These are phyloP conservation scores for Ataeniobius toweri DNA, from an alignment of 2,797 vertebrate genomes.

Conservation along the genomic window DNA sequence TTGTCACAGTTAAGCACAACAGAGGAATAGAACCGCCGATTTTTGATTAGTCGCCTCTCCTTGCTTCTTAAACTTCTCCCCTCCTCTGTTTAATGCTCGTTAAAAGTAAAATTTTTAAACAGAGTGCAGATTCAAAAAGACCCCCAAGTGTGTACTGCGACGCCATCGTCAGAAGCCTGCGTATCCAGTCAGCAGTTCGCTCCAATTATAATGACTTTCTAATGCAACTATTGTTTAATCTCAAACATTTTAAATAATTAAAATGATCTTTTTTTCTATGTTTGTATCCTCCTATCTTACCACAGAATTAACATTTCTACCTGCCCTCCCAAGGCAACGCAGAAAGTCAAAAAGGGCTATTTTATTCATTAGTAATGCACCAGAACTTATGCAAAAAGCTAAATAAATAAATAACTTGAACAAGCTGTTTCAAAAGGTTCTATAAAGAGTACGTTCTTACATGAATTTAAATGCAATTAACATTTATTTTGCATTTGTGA, in stretches of 20 bases:
- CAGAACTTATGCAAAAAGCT: constrained; percentile 54
- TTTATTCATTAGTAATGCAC: constrained; percentile 61
- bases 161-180: constrained; percentile 54
- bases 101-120: constrained; percentile 73
- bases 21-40: constrained; percentile 63
- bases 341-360: constrained; percentile 57
- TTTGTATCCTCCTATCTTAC: constrained; percentile 37
- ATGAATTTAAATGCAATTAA: constrained; percentile 45
- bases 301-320: constrained; percentile 52
- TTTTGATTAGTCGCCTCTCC: constrained; percentile 65
- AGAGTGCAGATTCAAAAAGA: constrained; percentile 67
- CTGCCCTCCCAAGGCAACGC: constrained; percentile 37
- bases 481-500: constrained; percentile 42
- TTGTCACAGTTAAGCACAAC: constrained; percentile 64
- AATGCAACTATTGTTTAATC: constrained; percentile 76
- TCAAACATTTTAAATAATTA: constrained; percentile 66
- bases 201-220: constrained; percentile 77
- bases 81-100: constrained; percentile 51
- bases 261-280: constrained; percentile 51
- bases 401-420: constrained; percentile 42
- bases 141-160: constrained; percentile 63
- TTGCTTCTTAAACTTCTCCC: constrained; percentile 71
- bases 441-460: constrained; percentile 51
- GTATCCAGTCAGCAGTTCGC: constrained; percentile 75
- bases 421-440: constrained; percentile 34